Evolutionary conservation across 2,113 vertebrate species (phyloP), one percentile per base, ranked within the genome.

Genomic region (Thomomys bottae): DNA sequence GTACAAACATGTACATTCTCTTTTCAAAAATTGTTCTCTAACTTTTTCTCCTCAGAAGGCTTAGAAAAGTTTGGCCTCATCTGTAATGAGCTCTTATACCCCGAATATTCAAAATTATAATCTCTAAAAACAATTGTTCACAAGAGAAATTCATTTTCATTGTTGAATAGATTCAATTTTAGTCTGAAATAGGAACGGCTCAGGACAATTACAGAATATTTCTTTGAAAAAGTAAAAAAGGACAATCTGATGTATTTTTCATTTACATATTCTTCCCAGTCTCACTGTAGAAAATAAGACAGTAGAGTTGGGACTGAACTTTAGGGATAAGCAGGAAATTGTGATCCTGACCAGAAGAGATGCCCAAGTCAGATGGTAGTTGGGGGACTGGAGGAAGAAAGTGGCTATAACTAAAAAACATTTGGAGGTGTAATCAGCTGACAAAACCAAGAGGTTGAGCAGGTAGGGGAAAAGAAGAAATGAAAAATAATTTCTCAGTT

Each of bases 91-190:
- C 1, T 18, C 32, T 15, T 28, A n/a, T n/a, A 90, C 14, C 17
- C 5, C 12, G 84, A 84, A 71, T 40, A 12, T 21, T 64, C 14
- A 79, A 20, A 30, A 36, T 4, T 42, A 17, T 75, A 5, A 5
- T 71, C 57, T 76, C 21, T 57, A 36, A 87, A 73, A 92, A 23
- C 1, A 2, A 32, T 66, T 83, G n/a, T 18, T 94, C 34, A 87
- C 34, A 63, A 76, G 80, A 83, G 45, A 6, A 93, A 94, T 89
- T 21, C 45, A 21, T 11, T 54, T 67, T 84, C 78, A 75, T 9
- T 26, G 21, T 28, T 80, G 72, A 80, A 89, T 75, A 59, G 23
- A 78, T 9, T 88, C 17, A 68, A 17, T 79, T 72, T 78, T 54
- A 84, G 59, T 91, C 32, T 68, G 34, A 63, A 9, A 3, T 14